Conservation (phyloP, 2,113 vertebrate genomes). For the Ptilonorhynchus violaceus region DNA sequence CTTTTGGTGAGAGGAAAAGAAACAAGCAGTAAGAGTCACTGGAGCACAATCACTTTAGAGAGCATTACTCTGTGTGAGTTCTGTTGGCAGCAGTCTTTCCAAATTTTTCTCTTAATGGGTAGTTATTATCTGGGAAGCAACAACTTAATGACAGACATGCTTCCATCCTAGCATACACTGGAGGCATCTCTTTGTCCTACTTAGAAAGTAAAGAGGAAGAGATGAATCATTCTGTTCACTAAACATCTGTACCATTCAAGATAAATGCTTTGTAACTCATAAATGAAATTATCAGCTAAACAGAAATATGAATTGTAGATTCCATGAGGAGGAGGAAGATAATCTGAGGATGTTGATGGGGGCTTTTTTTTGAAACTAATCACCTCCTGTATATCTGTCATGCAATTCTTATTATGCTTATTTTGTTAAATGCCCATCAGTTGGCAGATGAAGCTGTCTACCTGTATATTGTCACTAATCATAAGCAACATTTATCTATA, state of each 20-base stretch:
- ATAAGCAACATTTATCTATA: background rate
- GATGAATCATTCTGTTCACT: constrained; percentile 47
- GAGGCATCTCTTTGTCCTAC: constrained; percentile 32
- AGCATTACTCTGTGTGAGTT: background rate
- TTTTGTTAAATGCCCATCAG: background rate
- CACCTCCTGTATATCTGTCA: background rate
- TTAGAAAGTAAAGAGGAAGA: constrained; percentile 34
- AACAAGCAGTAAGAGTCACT: background rate
- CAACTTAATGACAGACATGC: constrained; percentile 29
- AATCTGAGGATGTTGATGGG: background rate
- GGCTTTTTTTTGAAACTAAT: background rate
- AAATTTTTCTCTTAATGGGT: constrained; percentile 19
- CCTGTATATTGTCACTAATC: background rate
- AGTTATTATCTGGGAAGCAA: constrained; percentile 46
- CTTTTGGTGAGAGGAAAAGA: background rate
- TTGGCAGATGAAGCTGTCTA: background rate
- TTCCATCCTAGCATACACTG: constrained; percentile 11
- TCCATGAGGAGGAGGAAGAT: background rate
- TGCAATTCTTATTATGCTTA: background rate
- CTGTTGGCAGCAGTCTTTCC: constrained; percentile 15
- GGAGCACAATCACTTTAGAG: background rate
- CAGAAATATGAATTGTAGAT: background rate
- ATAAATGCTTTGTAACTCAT: constrained; percentile 50
- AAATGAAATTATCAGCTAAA: constrained; percentile 22
- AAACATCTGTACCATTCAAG: constrained; percentile 63